Evolutionary conservation across 2,797 vertebrate species (phyloP), one percentile per base, ranked within the genome.

Genomic region (Cyprinella venusta): DNA sequence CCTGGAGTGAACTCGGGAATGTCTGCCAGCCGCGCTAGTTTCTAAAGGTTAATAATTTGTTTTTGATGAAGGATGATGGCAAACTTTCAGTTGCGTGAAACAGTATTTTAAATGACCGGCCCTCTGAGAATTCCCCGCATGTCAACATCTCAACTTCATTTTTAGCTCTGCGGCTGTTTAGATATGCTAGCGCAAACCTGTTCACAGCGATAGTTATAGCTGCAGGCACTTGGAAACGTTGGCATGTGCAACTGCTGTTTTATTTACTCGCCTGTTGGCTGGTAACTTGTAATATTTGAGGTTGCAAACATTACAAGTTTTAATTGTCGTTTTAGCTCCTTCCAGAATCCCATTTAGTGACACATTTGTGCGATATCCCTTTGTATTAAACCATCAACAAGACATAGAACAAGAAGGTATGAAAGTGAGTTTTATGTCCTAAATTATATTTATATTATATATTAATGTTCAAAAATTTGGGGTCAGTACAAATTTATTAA

Each of bases 1-100:
- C 79, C 83, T 78, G 85, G 85, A 86, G 30, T 70, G 30, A 88
- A 69, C 63, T 82, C 67, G 82, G 71, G 76, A 84, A 75, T 83
- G 76, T 81, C 77, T 70, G 77, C 59, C 76, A 67, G 63, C 71
- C 21, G 56, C 40, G 50, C 70, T 82, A 68, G 24, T 80, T 82
- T 75, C 71, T 76, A 82, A 74, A 65, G 68, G 63, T 80, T 83
- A 83, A 83, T 69, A 42, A 77, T 83, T 88, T 88, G 79, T 82
- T 82, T 82, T 72, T 79, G 82, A 86, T 78, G 72, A 76, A 74
- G 71, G 50, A 86, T 82, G 76, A 79, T 61, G 77, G 42, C 81
- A 68, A 82, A 82, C 72, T 67, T 68, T 64, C 59, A 64, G 71
- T 82, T 36, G 10, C 4, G 19, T 82, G 81, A 76, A 76, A 76